phyloP scores from a whole-genome alignment of 2,113 vertebrate genomes.

The Suricata suricatta region DNA sequence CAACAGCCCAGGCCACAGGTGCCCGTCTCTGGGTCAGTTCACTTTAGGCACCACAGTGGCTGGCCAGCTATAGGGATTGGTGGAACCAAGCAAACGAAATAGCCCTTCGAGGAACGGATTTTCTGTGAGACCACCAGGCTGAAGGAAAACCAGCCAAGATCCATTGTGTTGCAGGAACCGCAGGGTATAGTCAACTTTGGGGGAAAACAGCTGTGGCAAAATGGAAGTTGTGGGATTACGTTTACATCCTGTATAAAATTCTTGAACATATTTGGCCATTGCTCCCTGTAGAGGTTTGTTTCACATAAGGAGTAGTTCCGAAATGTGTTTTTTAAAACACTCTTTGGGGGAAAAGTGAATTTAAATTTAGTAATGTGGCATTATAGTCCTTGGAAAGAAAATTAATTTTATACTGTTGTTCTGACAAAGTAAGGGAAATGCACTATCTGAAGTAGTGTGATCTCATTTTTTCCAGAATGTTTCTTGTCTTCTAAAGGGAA shows the following conservation, averaged over 20 bases:
- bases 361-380: constrained; percentile 75
- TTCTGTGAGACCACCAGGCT: background rate
- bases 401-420: constrained; percentile 55
- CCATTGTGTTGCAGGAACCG: background rate
- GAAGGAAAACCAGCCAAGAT: background rate
- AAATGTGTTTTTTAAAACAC: constrained; percentile 42
- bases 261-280: constrained; percentile 55
- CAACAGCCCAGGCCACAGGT: background rate
- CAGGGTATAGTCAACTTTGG: background rate
- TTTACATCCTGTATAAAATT: constrained; percentile 39
- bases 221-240: background rate
- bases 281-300: constrained; percentile 10
- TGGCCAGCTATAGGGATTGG: background rate
- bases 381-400: constrained; percentile 64
- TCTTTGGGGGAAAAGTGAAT: background rate
- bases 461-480: constrained; percentile 13
- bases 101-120: background rate
- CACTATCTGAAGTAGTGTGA: background rate
- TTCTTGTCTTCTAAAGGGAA: constrained; percentile 13
- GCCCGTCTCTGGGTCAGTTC: background rate
- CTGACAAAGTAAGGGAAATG: constrained; percentile 31
- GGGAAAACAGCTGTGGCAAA: background rate
- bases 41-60: background rate
- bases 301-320: background rate
- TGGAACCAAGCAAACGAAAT: background rate